Evolutionary conservation across 2,797 vertebrate genomes (phyloP).

Genomic region (Sebastes cheni): DNA sequence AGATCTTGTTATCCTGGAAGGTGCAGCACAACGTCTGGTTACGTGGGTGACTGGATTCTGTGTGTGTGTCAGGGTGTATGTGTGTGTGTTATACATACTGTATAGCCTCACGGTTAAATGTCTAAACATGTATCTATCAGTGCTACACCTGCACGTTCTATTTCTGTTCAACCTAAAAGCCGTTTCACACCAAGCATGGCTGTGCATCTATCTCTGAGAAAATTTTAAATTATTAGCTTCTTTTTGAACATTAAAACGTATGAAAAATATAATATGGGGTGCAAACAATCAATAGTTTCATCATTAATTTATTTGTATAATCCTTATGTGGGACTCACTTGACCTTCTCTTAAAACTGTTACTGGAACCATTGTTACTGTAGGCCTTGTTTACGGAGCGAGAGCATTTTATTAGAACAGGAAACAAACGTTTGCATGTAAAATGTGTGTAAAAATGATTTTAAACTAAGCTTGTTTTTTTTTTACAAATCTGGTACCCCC

Average conservation of each 20-base stretch:
- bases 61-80: neutral
- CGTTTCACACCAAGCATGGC: too few species aligned
- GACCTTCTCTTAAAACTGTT: neutral
- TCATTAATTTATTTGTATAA: neutral
- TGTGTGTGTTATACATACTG: constrained; percentile 1
- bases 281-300: neutral
- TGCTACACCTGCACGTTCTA: constrained; percentile 11
- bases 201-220: neutral
- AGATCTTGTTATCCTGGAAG: constrained; percentile 78
- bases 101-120: constrained; percentile 12
- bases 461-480: neutral
- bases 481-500: neutral
- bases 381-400: neutral
- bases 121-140: constrained; percentile 28
- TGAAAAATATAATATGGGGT: neutral
- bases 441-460: neutral
- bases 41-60: constrained; percentile 54
- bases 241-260: neutral
- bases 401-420: neutral
- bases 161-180: neutral
- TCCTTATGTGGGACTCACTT: neutral
- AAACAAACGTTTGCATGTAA: neutral
- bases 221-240: too few species aligned
- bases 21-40: constrained; percentile 73
- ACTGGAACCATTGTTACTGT: neutral